Conservation (phyloP, 35 echinoderm and acorn worm species). For the Ophioderma brevispina region DNA sequence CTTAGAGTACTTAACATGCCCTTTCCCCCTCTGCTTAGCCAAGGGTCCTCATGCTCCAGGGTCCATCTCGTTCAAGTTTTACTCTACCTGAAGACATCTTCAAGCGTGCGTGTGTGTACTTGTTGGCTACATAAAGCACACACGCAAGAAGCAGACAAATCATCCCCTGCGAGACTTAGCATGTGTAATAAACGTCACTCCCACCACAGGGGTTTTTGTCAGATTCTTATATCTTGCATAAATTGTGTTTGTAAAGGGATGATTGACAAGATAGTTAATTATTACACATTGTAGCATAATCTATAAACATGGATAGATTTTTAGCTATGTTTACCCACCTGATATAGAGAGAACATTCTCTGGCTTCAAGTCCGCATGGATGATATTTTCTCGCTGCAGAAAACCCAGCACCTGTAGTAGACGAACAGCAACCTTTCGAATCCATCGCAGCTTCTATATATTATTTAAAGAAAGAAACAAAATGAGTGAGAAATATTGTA, state of each 20-base stretch:
- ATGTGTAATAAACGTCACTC: background rate
- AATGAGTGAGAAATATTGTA: background rate
- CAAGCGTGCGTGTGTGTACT: background rate
- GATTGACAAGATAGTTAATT: background rate
- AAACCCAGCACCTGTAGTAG: slow-evolving; percentile 86
- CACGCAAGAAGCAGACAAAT: background rate
- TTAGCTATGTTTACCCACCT: slow-evolving; percentile 50
- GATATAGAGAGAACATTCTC: slow-evolving; percentile 86
- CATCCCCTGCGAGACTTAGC: background rate
- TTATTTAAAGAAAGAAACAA: slow-evolving; percentile 11
- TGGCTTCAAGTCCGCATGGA: slow-evolving; percentile 97
- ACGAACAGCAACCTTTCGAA: slow-evolving; percentile 79
- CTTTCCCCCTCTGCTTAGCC: background rate
- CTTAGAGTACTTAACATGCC: background rate
- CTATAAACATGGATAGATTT: background rate
- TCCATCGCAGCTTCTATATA: slow-evolving; percentile 70
- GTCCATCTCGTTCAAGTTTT: background rate
- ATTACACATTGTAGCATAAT: background rate
- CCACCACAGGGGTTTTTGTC: background rate
- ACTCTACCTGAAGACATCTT: background rate
- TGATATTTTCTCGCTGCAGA: slow-evolving; percentile 78
- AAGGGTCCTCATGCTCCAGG: background rate
- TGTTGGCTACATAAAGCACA: background rate
- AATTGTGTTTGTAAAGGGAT: no score
- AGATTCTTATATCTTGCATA: background rate